Conservation (phyloP, 2,113 vertebrate species). For the Leuciscus idus region DNA sequence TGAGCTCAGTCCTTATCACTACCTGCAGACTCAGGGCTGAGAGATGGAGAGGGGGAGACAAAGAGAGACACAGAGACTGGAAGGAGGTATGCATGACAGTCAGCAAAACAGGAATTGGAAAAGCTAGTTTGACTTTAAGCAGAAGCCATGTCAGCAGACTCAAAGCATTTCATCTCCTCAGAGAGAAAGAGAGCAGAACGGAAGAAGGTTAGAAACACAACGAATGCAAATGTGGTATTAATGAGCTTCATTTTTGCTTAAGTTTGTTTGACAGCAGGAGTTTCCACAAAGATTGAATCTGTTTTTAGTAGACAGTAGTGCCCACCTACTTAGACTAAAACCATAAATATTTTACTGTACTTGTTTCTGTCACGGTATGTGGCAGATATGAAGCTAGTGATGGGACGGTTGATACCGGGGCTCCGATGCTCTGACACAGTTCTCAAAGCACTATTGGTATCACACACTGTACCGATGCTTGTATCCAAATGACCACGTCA, state of each 20-base stretch:
- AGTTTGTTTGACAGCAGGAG: not conserved
- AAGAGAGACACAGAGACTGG: not conserved
- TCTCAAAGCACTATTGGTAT: too few species aligned
- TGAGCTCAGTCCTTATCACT: constrained; percentile 29
- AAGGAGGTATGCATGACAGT: constrained; percentile 22
- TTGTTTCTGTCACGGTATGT: too few species aligned
- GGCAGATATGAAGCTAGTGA: too few species aligned
- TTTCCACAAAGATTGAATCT: not conserved
- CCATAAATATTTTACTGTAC: too few species aligned
- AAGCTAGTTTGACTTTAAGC: constrained; percentile 38
- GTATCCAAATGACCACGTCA: too few species aligned
- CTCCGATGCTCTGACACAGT: too few species aligned
- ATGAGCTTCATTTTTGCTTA: not conserved
- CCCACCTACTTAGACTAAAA: too few species aligned
- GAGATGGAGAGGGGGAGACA: not conserved
- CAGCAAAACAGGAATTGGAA: constrained; percentile 23
- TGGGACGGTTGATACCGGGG: too few species aligned
- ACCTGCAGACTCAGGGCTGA: constrained; percentile 28
- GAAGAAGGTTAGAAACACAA: constrained; percentile 41
- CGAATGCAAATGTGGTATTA: constrained; percentile 12
- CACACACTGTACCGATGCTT: too few species aligned
- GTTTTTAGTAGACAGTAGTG: not conserved
- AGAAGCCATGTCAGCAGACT: constrained; percentile 30
- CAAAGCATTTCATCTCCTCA: constrained; percentile 12
- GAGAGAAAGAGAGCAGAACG: constrained; percentile 6